These are phyloP conservation scores for Noctuana brunneofusca DNA, from an alignment of 2,888 invertebrate species.

Conservation along the genomic window DNA sequence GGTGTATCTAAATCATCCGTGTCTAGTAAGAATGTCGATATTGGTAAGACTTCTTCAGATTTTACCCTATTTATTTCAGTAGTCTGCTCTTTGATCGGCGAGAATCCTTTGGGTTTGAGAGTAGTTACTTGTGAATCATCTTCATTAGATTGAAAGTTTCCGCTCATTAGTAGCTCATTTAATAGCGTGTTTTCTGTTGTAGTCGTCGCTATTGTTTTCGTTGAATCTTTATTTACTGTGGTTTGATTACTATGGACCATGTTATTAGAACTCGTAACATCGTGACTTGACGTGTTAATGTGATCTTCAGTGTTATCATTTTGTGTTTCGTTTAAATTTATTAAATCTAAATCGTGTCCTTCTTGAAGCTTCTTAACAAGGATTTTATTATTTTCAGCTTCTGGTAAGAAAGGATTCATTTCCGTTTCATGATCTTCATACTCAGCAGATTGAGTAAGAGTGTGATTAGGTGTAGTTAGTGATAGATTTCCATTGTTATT, in stretches of 20 bases:
- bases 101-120: conserved; percentile 37
- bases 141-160: conserved; percentile 46
- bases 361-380: conserved; percentile 84
- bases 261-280: conserved; percentile 24
- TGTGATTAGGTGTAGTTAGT: conserved; percentile 48
- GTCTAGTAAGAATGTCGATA: conserved; percentile 67
- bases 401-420: conserved; percentile 87
- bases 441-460: conserved; percentile 57
- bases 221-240: conserved; percentile 19
- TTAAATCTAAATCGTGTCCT: conserved; percentile 75
- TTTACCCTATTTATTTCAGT: conserved; percentile 38
- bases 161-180: conserved; percentile 45
- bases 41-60: conserved; percentile 47
- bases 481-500: conserved; percentile 57
- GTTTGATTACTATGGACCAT: conserved; percentile 6
- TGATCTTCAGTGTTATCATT: conserved; percentile 68
- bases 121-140: conserved; percentile 39
- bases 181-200: conserved; percentile 41
- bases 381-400: conserved; percentile 84
- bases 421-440: conserved; percentile 77
- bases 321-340: conserved; percentile 70
- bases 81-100: conserved; percentile 28
- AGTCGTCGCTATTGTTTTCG: conserved; percentile 27
- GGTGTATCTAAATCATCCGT: conserved; percentile 67
- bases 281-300: conserved; percentile 38